Base-by-base conservation (phyloP, 2,888 invertebrate genomes). In the Creontiades dilutus region DNA sequence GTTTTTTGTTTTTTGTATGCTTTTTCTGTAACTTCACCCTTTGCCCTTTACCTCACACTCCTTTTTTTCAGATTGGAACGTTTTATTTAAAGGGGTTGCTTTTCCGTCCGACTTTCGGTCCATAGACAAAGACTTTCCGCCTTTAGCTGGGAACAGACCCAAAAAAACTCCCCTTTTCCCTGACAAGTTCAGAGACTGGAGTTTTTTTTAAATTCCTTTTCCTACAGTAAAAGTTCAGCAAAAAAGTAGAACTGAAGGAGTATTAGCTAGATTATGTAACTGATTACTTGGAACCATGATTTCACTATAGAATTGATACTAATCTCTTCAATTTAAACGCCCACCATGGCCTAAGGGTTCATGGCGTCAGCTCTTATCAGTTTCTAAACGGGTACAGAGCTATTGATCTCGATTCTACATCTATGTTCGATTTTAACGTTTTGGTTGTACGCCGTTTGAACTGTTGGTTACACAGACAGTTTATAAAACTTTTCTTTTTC, bases 101-200 rank as follows among this genome's bases (percentile, higher is more conserved):
- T 23, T 23, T 11, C 19, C 68, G 68, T 23, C 23, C 68, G 23
- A 23, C 68, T 68, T 23, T 68, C 68, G 5, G 68, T 23, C 68
- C 68, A 68, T 68, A 68, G 68, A 68, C 68, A 68, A 68, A 68
- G 68, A 13, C 68, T 68, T 68, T 68, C 23, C 68, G 14, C 68
- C 68, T 68, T 68, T 68, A 68, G 68, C 68, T 23, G 68, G 23
- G 13, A 68, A 19, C 68, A 68, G 68, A 68, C 19, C 68, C 68
- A 68, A 61, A 68, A 68, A 23, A 68, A 68, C 23, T 68, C 68
- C 68, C 68, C 68, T 23, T 68, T 23, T 3, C 68, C 68, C 13
- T 27, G 23, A 68, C 68, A 68, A 68, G 68, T 68, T 68, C 23
- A 68, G 68, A 68, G 68, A 23, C 23, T 4, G 13, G 68, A 27